Conservation (phyloP, 2,797 vertebrate species). For the Philypnodon macrostomus region DNA sequence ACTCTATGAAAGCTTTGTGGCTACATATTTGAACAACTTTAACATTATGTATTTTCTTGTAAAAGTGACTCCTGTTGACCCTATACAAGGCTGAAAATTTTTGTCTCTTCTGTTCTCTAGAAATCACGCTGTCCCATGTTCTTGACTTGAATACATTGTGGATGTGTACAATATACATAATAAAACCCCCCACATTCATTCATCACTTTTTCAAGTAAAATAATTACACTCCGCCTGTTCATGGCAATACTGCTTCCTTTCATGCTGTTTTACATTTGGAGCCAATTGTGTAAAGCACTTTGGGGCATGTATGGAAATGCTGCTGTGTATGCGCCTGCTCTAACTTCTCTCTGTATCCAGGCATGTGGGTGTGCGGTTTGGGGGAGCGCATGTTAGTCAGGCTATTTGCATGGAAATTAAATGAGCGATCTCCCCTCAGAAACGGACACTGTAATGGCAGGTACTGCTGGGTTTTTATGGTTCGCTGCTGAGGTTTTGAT, state of each 20-base stretch:
- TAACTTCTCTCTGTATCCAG: neutral
- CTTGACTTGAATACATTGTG: neutral
- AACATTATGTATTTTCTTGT: no score
- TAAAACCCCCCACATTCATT: constrained; percentile 3
- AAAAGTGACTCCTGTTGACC: no score
- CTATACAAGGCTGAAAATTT: neutral
- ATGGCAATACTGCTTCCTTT: constrained; percentile 32
- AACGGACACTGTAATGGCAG: constrained; percentile 48
- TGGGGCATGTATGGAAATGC: constrained; percentile 34
- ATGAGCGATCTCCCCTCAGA: constrained; percentile 51
- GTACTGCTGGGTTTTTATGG: constrained; percentile 52
- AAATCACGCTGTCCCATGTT: no score
- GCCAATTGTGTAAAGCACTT: constrained; percentile 39
- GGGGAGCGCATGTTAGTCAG: constrained; percentile 28
- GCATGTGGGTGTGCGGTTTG: constrained; percentile 18
- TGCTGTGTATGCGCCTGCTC: constrained; percentile 9
- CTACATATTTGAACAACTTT: no score
- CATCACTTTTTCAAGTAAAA: constrained; percentile 1
- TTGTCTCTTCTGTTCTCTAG: no score
- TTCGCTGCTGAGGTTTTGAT: constrained; percentile 59
- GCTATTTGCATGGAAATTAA: constrained; percentile 67
- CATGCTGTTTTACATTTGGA: constrained; percentile 32
- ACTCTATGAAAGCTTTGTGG: no score
- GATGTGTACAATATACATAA: constrained; percentile 2
- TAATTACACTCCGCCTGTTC: constrained; percentile 12